Conservation (phyloP, 2,888 invertebrate species). For the Idaea dimidiata region DNA sequence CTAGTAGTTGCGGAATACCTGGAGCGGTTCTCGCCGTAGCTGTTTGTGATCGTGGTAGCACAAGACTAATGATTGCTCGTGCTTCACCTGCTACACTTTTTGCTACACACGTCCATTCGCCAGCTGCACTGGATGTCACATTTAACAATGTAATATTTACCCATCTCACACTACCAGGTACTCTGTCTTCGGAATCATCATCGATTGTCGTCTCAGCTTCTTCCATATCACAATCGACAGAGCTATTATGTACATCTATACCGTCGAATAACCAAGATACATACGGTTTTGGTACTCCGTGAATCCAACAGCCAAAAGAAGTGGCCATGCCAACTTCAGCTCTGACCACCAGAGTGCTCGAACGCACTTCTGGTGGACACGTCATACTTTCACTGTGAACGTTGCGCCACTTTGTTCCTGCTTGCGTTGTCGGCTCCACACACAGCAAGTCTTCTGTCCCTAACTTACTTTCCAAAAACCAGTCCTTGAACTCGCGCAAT, state of each 20-base stretch:
- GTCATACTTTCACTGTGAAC: constrained; percentile 89
- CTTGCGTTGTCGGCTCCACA: constrained; percentile 85
- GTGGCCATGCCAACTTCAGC: constrained; percentile 92
- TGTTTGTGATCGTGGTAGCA: constrained; percentile 82
- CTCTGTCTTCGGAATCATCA: constrained; percentile 67
- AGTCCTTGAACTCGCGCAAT: constrained; percentile 89
- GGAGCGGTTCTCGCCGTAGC: constrained; percentile 89
- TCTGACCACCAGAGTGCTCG: constrained; percentile 82
- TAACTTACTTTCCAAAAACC: constrained; percentile 90
- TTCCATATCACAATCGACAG: constrained; percentile 73
- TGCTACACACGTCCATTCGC: constrained; percentile 92
- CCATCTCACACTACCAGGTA: constrained; percentile 83
- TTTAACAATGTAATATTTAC: constrained; percentile 91
- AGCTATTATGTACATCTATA: constrained; percentile 66
- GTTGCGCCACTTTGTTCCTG: constrained; percentile 88
- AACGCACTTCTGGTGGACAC: constrained; percentile 88
- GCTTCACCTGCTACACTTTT: constrained; percentile 84
- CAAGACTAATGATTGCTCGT: constrained; percentile 81
- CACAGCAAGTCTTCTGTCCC: constrained; percentile 88
- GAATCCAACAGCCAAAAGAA: constrained; percentile 89
- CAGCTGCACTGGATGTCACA: constrained; percentile 90
- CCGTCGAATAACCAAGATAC: constrained; percentile 92
- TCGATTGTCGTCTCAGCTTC: constrained; percentile 67
- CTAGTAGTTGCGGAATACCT: constrained; percentile 86
- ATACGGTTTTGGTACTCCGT: constrained; percentile 91